Evolutionary conservation across 2,888 invertebrate species (phyloP), one percentile per base, ranked within the genome.

Genomic region (Euspilapteryx auroguttella): DNA sequence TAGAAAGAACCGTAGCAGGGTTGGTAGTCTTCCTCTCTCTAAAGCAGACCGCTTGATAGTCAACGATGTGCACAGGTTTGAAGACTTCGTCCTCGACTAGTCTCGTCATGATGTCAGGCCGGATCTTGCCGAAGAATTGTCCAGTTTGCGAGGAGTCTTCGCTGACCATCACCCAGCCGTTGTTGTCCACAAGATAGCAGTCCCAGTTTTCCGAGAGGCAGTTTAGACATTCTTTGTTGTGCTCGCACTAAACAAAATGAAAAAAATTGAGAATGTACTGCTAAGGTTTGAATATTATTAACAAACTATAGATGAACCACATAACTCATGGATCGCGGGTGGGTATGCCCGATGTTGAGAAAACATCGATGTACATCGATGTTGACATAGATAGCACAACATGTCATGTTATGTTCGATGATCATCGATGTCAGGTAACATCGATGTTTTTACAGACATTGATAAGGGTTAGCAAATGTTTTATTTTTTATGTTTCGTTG

Each of bases 1-100:
- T 80, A 31, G 80, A 49, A 35, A 87, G 45, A 37, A 64, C 64
- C 26, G 62, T 68, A n/a, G 79, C 85, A 10, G 79, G 75, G 43
- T 81, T 89, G 10, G 78, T 75, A 3, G 79, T 79, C 34, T 79
- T 79, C 38, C 79, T 83, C 28, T 79, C 79, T 37, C 86, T 81
- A 42, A 90, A 89, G 55, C 94, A 94, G 12, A 93, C 89, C 0
- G 89, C 92, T 62, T 94, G 94, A 51, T 94, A 94, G 56, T 94
- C 94, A 38, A 86, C 86, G 30, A 93, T 80, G 30, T 82, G 79
- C 8, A 92, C 82, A 30, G 81, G 77, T 40, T 82, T 84, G 55
- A 83, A 94, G 20, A 94, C 84, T 6, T 83, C 83, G 34, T 87
- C 86, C 32, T 83, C 80, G 1, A 93, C 79, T 27, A 90, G 61